phyloP scores from a whole-genome alignment of 2,888 invertebrate genomes.

The Gasteruption jaculator region DNA sequence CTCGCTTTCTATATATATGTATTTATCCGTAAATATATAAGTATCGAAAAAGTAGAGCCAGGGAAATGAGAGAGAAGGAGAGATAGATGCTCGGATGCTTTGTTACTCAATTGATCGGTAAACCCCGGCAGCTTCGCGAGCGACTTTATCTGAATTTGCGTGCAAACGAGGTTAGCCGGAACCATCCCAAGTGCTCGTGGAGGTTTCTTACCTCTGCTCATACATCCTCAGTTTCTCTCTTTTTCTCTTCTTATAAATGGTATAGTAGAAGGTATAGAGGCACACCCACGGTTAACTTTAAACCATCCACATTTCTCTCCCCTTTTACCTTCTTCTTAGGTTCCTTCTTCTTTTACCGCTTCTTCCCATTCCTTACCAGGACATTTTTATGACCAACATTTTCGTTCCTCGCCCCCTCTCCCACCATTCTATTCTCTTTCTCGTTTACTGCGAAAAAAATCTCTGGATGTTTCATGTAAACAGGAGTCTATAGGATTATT shows the following conservation, averaged over 20 bases:
- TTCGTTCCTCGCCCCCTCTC: slow-evolving; percentile 24
- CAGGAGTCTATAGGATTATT: too few relatives aligned
- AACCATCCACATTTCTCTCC: too few relatives aligned
- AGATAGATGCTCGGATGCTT: slow-evolving; percentile 1
- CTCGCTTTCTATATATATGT: too few relatives aligned
- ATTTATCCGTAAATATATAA: too few relatives aligned
- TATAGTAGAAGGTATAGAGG: neutral
- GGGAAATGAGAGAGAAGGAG: slow-evolving; percentile 4
- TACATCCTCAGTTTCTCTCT: neutral
- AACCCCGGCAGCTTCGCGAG: slow-evolving; percentile 20
- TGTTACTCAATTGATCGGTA: slow-evolving; percentile 24
- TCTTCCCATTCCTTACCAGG: slow-evolving; percentile 31
- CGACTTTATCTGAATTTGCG: slow-evolving; percentile 32
- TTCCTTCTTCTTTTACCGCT: neutral
- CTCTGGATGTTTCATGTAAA: neutral
- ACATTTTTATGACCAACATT: slow-evolving; percentile 38
- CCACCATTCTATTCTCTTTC: slow-evolving; percentile 8
- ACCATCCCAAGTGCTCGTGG: too few relatives aligned
- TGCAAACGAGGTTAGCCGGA: slow-evolving; percentile 34
- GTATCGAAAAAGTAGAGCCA: too few relatives aligned
- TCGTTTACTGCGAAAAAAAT: slow-evolving; percentile 3
- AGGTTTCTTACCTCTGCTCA: too few relatives aligned
- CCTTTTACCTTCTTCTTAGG: too few relatives aligned
- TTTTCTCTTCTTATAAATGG: neutral
- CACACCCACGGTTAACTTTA: too few relatives aligned